Conservation (phyloP, 2,797 vertebrate genomes). For the Anguilla anguilla region DNA sequence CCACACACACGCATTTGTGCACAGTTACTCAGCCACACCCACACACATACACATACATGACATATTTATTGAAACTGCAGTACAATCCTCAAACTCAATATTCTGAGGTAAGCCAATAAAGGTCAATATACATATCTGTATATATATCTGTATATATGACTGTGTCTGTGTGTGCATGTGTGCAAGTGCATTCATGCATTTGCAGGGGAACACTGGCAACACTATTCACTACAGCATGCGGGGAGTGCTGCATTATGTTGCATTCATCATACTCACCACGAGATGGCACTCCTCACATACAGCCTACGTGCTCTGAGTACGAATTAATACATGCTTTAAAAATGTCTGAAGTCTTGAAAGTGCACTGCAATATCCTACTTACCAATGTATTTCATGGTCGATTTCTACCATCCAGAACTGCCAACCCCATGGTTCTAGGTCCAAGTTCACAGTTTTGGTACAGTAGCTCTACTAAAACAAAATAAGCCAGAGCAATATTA, state of each 20-base stretch:
- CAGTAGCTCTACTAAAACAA: background rate
- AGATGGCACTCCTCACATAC: slow-evolving; percentile 43
- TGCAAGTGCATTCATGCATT: background rate
- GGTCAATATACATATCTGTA: background rate
- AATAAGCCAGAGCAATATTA: background rate
- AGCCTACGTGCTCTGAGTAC: slow-evolving; percentile 8
- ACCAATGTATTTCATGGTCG: background rate
- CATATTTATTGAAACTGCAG: background rate
- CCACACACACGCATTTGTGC: background rate
- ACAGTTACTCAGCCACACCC: background rate
- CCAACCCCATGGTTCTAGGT: background rate
- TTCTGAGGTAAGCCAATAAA: background rate
- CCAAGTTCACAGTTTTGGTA: background rate
- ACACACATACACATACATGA: background rate
- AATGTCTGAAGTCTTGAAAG: background rate
- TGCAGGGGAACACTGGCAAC: background rate
- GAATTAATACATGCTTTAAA: background rate
- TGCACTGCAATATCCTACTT: background rate
- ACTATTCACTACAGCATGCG: background rate
- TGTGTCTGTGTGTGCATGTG: background rate
- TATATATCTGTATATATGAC: background rate
- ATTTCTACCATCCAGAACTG: background rate
- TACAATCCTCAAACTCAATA: background rate
- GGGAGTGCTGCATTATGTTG: background rate
- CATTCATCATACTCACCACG: slow-evolving; percentile 40